Evolutionary conservation across 2,888 invertebrate genomes (phyloP).

Genomic region (Crepidodera aurea): DNA sequence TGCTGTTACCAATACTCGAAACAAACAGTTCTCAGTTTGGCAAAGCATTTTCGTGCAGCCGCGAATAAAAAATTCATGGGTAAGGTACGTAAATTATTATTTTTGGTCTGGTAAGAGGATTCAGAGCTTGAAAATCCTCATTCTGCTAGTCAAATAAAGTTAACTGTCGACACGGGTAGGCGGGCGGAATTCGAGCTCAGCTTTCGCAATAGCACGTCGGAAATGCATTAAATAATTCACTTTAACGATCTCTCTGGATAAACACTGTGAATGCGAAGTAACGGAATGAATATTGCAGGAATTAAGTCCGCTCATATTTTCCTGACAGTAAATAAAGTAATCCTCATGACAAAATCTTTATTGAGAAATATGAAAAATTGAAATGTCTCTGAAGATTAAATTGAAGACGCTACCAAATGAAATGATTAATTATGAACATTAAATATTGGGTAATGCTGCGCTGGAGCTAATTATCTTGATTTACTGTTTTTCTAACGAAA

Average conservation of each 20-base stretch:
- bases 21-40: too few species aligned
- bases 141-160: conserved; percentile 14
- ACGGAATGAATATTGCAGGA: conserved; percentile 19
- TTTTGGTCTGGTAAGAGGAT: conserved; percentile 12
- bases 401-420: too few species aligned
- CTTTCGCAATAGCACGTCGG: conserved; percentile 11
- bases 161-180: conserved; percentile 11
- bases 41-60: not conserved
- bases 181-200: not conserved
- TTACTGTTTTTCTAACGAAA: too few species aligned
- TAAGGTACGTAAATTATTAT: conserved; percentile 7
- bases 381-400: not conserved
- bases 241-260: conserved; percentile 26
- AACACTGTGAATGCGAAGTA: conserved; percentile 18
- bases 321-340: conserved; percentile 17
- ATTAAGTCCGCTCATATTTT: conserved; percentile 18
- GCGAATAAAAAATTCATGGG: conserved; percentile 7
- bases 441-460: too few species aligned
- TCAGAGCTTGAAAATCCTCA: conserved; percentile 9
- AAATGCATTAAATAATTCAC: conserved; percentile 28
- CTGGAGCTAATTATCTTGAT: too few species aligned
- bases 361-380: conserved; percentile 10
- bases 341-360: conserved; percentile 1
- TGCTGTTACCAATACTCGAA: too few species aligned
- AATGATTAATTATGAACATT: too few species aligned